Evolutionary conservation across 2,113 vertebrate genomes (phyloP).

Genomic region (Tylochromis polylepis): DNA sequence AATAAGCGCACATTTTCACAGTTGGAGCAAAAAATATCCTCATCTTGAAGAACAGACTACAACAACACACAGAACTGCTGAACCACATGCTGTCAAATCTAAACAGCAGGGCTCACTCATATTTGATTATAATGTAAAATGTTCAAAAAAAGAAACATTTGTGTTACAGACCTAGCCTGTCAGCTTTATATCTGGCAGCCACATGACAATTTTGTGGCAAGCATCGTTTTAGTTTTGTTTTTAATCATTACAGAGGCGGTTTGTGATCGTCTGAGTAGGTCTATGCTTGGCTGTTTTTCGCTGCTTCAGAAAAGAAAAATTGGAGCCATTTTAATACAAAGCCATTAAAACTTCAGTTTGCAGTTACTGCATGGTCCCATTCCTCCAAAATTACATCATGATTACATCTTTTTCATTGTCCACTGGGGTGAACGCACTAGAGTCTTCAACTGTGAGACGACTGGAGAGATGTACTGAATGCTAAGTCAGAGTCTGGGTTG

Average conservation of each 20-base stretch:
- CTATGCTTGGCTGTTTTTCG: neutral
- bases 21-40: neutral
- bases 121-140: neutral
- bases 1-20: neutral
- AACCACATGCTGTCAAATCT: conserved; percentile 13
- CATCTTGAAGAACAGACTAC: neutral
- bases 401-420: neutral
- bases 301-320: neutral
- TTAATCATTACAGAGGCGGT: neutral
- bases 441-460: neutral
- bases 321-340: neutral
- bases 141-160: neutral
- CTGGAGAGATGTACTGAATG: neutral
- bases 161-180: neutral
- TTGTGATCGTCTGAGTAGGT: neutral
- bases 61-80: neutral
- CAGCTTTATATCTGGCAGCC: neutral
- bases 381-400: neutral
- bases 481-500: neutral
- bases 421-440: neutral
- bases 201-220: neutral
- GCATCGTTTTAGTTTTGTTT: neutral
- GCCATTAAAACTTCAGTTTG: neutral
- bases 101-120: neutral
- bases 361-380: neutral